A percentile compares a stretch with the other conserved stretches of the same genome.
Conservation (phyloP, 2,797 vertebrate genomes). For the Microctenopoma stevenorrisi region DNA sequence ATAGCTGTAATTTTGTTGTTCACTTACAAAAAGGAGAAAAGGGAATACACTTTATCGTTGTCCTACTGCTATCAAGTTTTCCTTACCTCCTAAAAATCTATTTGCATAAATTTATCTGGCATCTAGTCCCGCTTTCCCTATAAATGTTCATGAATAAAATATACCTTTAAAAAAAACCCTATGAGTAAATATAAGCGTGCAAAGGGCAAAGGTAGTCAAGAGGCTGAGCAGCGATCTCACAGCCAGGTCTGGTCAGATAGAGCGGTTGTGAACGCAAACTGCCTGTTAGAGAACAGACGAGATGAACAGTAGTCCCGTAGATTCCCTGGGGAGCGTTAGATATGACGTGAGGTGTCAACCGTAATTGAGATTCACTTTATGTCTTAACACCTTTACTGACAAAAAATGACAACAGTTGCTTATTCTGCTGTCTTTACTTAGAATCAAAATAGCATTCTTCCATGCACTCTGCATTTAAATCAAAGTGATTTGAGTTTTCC, state of each 20-base stretch:
- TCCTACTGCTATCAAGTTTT: no score
- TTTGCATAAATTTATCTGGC: neutral
- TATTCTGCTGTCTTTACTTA: conserved; percentile 10
- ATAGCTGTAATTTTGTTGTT: neutral
- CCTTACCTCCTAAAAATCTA: neutral
- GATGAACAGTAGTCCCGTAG: conserved; percentile 31
- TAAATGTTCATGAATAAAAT: conserved; percentile 28
- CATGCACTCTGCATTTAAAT: neutral
- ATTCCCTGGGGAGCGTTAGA: conserved; percentile 26
- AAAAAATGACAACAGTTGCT: conserved; percentile 24
- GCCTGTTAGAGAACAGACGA: conserved; percentile 18
- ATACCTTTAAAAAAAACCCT: neutral
- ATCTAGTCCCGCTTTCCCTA: neutral
- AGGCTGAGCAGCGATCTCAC: conserved; percentile 7
- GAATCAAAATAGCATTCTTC: conserved; percentile 24
- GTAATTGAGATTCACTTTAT: conserved; percentile 43
- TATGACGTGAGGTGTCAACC: conserved; percentile 40
- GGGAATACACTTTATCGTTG: neutral
- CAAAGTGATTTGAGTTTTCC: neutral
- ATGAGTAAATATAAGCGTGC: neutral
- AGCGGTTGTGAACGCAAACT: conserved; percentile 1
- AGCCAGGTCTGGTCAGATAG: conserved; percentile 2
- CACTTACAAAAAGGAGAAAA: conserved; percentile 1
- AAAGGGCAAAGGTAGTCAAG: neutral
- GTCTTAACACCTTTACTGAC: conserved; percentile 6